Evolutionary conservation across 2,113 vertebrate species (phyloP).

Genomic region (Opisthocomus hoazin): DNA sequence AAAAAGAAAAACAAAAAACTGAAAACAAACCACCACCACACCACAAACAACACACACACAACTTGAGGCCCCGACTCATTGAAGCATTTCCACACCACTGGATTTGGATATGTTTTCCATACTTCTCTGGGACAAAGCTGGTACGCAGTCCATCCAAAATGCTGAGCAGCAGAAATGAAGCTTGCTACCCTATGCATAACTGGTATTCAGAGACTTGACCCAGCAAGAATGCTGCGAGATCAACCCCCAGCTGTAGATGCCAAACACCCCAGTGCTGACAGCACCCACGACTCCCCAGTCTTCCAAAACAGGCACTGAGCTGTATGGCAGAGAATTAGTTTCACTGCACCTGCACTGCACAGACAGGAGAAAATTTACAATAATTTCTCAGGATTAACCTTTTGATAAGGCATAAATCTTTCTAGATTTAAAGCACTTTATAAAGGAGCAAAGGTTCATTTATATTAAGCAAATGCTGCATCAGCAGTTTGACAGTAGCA

Average conservation of each 20-base stretch:
- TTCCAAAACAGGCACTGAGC: neutral
- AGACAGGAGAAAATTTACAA: constrained; percentile 47
- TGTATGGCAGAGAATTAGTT: neutral
- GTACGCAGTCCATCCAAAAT: neutral
- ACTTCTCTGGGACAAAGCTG: fast-evolving
- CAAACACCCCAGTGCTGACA: neutral
- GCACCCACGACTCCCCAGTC: neutral
- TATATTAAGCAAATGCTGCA: constrained; percentile 58
- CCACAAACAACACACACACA: neutral
- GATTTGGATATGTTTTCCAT: neutral
- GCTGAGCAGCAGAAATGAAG: neutral
- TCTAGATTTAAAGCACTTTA: constrained; percentile 57
- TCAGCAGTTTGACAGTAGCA: constrained; percentile 52
- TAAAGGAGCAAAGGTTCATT: constrained; percentile 54
- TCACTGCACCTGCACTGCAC: neutral
- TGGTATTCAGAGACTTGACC: neutral
- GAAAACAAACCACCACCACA: no score
- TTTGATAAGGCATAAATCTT: constrained; percentile 62
- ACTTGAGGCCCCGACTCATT: no score
- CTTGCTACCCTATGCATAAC: neutral
- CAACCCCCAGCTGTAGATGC: neutral
- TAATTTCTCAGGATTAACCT: constrained; percentile 69
- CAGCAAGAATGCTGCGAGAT: neutral
- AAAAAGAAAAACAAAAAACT: no score
- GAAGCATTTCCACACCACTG: neutral